Base-by-base conservation (phyloP, 2,888 invertebrate genomes). In the Diplolepis rosae region DNA sequence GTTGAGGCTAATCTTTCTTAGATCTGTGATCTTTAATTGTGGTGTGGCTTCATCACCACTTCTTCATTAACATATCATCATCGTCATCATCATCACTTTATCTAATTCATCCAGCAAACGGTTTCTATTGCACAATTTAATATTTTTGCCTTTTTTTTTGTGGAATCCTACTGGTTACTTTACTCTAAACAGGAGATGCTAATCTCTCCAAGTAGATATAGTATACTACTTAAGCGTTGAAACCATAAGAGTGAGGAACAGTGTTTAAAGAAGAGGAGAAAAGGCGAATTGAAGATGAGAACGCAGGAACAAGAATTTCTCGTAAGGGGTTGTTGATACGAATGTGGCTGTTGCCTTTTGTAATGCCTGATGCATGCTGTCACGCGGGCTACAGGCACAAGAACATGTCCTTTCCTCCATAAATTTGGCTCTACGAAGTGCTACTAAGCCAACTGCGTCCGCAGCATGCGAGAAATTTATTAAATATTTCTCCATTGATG, bases 401-500 rank as follows among this genome's bases (percentile, higher is more conserved):
- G 69, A 70, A 74, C 69, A 66, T 66, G 66, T 68, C 72, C 68
- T 69, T 68, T 71, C 71, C 72, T 66, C 69, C 66, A 30, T 32
- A 24, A 65, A 27, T 24, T 39, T 61, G 39, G 24, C 39, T 42
- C 48, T 11, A 32, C 39, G 66, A 18, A 24, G 7, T 28, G 27
- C 42, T 39, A 27, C 39, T 35, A 39, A 61, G 39, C 39, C 61
- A 61, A 61, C 27, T 39, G 61, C 6, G 35, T 35, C 35, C 65
- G 1, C 76, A 69, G 61, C 69, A 75, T 61, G 70, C 70, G 82
- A 83, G 83, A 83, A 84, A 83, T 82, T 81, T 80, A 82, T 83
- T 77, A 80, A 75, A 75, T 77, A 79, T 77, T 80, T 81, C 80
- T 82, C 81, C 80, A 82, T 84, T 84, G 83, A 84, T 81, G 80